Percentiles rank a stretch among this genome's conserved stretches.
phyloP scores from a whole-genome alignment of 2,888 invertebrate genomes.

The Scaptomyza cyrtandrae region DNA sequence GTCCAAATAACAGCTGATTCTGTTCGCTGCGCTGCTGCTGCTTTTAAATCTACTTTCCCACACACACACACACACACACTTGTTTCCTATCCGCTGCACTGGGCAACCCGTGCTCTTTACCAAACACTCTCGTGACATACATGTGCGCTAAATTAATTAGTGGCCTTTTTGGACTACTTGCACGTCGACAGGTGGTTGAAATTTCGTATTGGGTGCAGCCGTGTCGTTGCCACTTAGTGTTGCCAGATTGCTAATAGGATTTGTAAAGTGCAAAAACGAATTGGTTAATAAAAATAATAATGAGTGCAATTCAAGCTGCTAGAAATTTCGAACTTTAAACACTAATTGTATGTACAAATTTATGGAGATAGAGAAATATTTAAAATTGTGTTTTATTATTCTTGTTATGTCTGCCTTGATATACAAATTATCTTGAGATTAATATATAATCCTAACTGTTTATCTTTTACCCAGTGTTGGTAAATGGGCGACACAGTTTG shows the following conservation, averaged over 20 bases:
- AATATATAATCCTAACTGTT: too few relatives aligned
- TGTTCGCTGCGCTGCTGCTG: conserved; percentile 31
- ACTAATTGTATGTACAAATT: too few relatives aligned
- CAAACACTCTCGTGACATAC: conserved; percentile 47
- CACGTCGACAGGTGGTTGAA: conserved; percentile 75
- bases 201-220: conserved; percentile 44
- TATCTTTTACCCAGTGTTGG: conserved; percentile 87
- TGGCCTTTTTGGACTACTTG: conserved; percentile 52
- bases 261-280: not conserved
- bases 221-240: conserved; percentile 17
- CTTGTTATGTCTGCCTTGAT: too few relatives aligned
- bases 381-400: too few relatives aligned
- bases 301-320: not conserved
- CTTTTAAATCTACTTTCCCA: conserved; percentile 28
- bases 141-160: conserved; percentile 75
- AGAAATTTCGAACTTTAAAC: too few relatives aligned
- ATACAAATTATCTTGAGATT: too few relatives aligned
- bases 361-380: too few relatives aligned
- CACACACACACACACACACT: conserved; percentile 7
- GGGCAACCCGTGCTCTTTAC: conserved; percentile 20
- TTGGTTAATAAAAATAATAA: not conserved
- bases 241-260: conserved; percentile 22
- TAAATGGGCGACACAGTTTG: conserved; percentile 91
- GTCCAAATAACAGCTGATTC: conserved; percentile 59
- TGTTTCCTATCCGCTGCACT: not conserved